Base-by-base conservation (phyloP, 30 jellyfish, hydroid and myxozoan species). In the Cassiopea andromeda region DNA sequence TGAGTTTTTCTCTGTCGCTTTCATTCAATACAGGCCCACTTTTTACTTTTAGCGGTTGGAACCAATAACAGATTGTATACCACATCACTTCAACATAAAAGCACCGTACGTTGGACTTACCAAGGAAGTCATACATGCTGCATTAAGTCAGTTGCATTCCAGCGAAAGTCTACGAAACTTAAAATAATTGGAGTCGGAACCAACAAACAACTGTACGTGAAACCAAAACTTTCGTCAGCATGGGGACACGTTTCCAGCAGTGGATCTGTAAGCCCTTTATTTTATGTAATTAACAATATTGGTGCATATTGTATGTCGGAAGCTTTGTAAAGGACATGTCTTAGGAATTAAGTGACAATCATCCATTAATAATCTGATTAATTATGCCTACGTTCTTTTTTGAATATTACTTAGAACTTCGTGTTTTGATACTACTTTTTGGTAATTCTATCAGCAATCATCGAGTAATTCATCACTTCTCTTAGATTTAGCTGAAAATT, bases 41-140 rank as follows among this genome's bases (percentile, higher is more conserved):
- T 27, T 72, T 27, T 2, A 1, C 38, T 46, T 1, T 1, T 50
- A 77, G 86, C 73, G 12, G 70, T 77, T 50, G 86, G 86, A 8
- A 77, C 72, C 75, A 49, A 49, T 74, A 48, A 48, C 73, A 47
- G 73, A 77, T 19, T 77, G 74, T 77, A 77, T 50, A 6, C 49
- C 4, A 49, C 86, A 9, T 4, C 47, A 1, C 73, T 77, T 17
- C 70, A 50, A 14, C 7, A 46, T 9, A 44, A 47, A 50, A 4
- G 7, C 10, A 17, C 71, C 61, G 84, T 46, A 3, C 61, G 84
- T 18, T 77, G 86, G 86, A 7, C 73, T 49, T 48, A 6, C 75
- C 74, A 48, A n/a, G 86, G 86, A 13, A 4, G 14, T 2, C 86
- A 77, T 10, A 77, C 86, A 77, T 77, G 86, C 74, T 77, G 86